Percentiles rank a stretch among this genome's conserved stretches.
Evolutionary conservation across 2,113 vertebrate genomes (phyloP).

Genomic region (Sminthopsis crassicaudata): DNA sequence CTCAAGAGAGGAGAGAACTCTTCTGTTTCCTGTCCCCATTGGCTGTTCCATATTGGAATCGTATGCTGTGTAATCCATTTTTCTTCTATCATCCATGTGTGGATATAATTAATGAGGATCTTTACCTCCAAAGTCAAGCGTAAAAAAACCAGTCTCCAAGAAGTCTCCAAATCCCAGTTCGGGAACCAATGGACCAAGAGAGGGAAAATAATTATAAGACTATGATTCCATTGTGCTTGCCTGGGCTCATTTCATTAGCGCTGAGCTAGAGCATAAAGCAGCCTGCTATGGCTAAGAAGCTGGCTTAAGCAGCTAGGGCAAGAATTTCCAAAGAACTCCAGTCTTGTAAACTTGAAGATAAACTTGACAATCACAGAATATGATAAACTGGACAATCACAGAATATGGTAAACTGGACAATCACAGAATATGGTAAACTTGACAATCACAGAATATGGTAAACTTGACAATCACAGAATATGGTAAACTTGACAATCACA

Average conservation of each 20-base stretch:
- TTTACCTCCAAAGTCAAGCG: background rate
- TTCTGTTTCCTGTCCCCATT: background rate
- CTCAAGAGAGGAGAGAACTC: background rate
- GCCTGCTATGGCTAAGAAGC: background rate
- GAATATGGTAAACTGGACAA: background rate
- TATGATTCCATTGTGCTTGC: background rate
- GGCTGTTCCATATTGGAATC: background rate
- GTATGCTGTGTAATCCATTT: background rate
- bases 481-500: no score
- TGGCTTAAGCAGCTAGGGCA: background rate
- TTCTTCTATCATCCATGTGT: accelerated
- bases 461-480: background rate
- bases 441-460: no score
- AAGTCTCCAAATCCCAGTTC: background rate
- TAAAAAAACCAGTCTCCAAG: background rate
- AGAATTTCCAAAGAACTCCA: background rate
- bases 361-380: background rate
- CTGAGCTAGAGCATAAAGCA: slow-evolving; percentile 16
- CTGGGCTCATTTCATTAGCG: background rate
- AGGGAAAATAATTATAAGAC: background rate
- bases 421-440: background rate
- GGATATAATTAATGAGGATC: background rate
- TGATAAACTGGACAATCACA: background rate
- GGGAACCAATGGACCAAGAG: background rate
- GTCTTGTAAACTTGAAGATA: background rate